Base-by-base conservation (phyloP, 2,888 invertebrate species). In the Agrochola lota region DNA sequence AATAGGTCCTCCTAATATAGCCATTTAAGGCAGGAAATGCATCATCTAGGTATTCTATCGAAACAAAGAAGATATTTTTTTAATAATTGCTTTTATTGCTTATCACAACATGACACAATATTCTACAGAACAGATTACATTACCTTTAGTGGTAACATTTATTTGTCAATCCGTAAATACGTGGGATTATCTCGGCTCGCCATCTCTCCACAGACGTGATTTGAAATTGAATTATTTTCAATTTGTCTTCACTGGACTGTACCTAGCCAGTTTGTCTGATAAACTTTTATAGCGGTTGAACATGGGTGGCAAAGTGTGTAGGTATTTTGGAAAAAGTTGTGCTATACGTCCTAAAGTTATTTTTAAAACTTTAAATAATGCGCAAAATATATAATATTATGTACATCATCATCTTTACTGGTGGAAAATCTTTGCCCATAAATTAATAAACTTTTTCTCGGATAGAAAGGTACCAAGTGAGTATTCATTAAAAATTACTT, bases 101-200 rank as follows among this genome's bases (percentile, higher is more conserved):
- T 23, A 26, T 20, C 17, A 64, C n/a, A 60, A 23, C 11, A 60
- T 9, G 4, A 59, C 15, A n/a, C 4, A 12, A 20, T 71, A 8
- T 71, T 35, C 11, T 7, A 12, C 12, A 20, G 11, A 60, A n/a
- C 7, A 70, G 70, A 57, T 74, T 12, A 59, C 2, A 57, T 43
- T 40, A 40, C 62, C 15, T 62, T 8, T 30, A 43, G 40, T 69
- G 76, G 77, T 84, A 55, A 82, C 85, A 87, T 85, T 87, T 84
- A 86, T 77, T 77, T 80, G 82, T 75, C 71, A 72, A 75, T 78
- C 81, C 78, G 89, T 90, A 91, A 92, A 91, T 90, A 91, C 89
- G 79, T 84, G 84, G 89, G 89, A 92, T 92, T 91, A 92, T 91
- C 90, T 86, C 84, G 83, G 77, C 81, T 78, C 46, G 15, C 85